Evolutionary conservation across 2,113 vertebrate species (phyloP).

Genomic region (Stomatorhinus ivindoensis): DNA sequence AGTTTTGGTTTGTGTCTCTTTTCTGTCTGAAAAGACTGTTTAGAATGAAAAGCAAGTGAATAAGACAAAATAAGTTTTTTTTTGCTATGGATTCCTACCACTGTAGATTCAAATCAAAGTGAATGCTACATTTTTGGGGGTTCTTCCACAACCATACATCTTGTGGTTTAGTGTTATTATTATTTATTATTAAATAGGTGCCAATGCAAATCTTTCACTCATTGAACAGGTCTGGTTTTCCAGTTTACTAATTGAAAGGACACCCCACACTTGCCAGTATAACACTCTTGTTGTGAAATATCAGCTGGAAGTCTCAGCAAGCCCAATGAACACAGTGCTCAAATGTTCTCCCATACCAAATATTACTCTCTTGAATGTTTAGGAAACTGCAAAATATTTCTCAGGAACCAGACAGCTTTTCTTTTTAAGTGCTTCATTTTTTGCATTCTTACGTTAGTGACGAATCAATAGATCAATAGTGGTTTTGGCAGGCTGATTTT

Average conservation of each 20-base stretch:
- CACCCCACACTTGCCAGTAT: not conserved
- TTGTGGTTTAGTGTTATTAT: not conserved
- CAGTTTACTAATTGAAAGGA: not conserved
- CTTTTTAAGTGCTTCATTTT: not conserved
- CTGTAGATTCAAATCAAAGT: not conserved
- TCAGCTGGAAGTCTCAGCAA: not conserved
- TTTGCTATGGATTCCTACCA: not conserved
- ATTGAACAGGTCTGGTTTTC: not conserved
- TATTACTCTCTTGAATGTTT: not conserved
- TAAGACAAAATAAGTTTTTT: not conserved
- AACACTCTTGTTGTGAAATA: not conserved
- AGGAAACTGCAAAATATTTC: not conserved
- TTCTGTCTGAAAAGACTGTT: not conserved
- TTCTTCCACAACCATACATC: not conserved
- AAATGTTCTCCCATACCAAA: not conserved
- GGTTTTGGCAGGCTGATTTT: not conserved
- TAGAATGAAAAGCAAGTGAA: not conserved
- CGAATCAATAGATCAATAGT: not conserved
- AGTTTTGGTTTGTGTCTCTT: not conserved
- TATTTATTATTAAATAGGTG: not conserved
- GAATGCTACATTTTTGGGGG: not conserved
- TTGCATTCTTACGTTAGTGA: not conserved
- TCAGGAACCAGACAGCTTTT: not conserved
- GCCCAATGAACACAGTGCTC: not conserved
- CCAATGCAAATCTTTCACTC: not conserved